Conservation (phyloP, 2,113 vertebrate genomes). For the Scomber japonicus region DNA sequence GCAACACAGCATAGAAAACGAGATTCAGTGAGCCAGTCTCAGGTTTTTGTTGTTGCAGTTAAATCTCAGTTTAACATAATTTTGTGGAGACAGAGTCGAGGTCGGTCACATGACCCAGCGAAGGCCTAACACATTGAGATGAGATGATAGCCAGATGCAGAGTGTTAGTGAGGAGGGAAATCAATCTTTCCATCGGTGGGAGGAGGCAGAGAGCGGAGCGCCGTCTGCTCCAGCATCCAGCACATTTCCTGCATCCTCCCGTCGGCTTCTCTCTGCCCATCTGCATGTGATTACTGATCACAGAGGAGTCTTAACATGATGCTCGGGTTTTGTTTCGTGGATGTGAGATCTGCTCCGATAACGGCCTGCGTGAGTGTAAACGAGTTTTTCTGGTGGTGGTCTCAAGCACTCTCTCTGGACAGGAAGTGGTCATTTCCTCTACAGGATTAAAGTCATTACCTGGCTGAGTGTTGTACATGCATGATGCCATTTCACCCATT, state of each 20-base stretch:
- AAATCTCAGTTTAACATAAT: too few species aligned
- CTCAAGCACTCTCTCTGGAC: neutral
- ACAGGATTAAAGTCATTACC: slow-evolving; percentile 22
- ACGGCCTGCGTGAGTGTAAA: neutral
- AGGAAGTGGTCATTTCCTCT: slow-evolving; percentile 37
- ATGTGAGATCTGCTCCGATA: slow-evolving; percentile 7
- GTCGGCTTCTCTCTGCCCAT: neutral
- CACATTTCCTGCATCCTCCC: neutral
- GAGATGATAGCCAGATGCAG: neutral
- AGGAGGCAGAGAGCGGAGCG: neutral
- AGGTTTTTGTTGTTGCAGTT: too few species aligned
- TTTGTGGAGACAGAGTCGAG: too few species aligned
- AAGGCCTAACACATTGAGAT: neutral
- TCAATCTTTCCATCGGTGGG: too few species aligned
- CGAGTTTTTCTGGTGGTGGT: neutral
- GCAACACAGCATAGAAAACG: too few species aligned
- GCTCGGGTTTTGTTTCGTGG: neutral
- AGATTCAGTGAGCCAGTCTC: too few species aligned
- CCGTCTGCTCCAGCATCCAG: neutral
- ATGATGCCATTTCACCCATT: neutral
- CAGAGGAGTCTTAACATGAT: neutral
- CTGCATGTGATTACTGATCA: neutral
- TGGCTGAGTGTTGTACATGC: neutral
- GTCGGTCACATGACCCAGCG: too few species aligned
- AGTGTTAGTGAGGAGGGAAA: accelerated